phyloP scores from a whole-genome alignment of 2,888 invertebrate genomes.

The Buathra laborator region DNA sequence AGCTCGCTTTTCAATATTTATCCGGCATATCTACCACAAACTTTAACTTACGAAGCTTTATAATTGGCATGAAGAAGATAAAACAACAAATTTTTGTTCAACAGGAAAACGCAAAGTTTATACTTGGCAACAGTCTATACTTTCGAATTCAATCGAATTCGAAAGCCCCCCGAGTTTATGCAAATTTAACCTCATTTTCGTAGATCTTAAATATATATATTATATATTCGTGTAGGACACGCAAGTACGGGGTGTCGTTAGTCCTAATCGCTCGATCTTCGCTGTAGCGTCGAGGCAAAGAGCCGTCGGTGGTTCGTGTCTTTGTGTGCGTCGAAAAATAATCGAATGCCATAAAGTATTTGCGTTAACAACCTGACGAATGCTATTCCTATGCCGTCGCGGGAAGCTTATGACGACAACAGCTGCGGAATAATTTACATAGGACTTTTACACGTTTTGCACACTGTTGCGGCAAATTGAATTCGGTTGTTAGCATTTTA shows the following conservation, averaged over 20 bases:
- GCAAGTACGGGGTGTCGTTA: conserved; percentile 12
- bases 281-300: neutral
- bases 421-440: conserved; percentile 58
- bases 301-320: no score
- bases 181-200: conserved; percentile 46
- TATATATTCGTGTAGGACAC: conserved; percentile 3
- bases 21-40: neutral
- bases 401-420: conserved; percentile 9
- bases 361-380: conserved; percentile 41
- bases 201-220: conserved; percentile 1
- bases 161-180: neutral
- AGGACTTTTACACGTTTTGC: conserved; percentile 23
- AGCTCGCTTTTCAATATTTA: neutral
- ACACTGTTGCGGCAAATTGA: conserved; percentile 43
- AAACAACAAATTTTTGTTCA: neutral
- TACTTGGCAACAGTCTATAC: neutral
- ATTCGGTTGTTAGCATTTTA: conserved; percentile 42
- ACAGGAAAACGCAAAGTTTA: neutral
- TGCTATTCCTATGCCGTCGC: neutral
- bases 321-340: conserved; percentile 30
- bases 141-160: conserved; percentile 44
- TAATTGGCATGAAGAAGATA: neutral
- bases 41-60: neutral
- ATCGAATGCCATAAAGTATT: conserved; percentile 44
- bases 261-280: conserved; percentile 41